phyloP scores from a whole-genome alignment of 2,888 invertebrate species.

The Lucinisca nassula region DNA sequence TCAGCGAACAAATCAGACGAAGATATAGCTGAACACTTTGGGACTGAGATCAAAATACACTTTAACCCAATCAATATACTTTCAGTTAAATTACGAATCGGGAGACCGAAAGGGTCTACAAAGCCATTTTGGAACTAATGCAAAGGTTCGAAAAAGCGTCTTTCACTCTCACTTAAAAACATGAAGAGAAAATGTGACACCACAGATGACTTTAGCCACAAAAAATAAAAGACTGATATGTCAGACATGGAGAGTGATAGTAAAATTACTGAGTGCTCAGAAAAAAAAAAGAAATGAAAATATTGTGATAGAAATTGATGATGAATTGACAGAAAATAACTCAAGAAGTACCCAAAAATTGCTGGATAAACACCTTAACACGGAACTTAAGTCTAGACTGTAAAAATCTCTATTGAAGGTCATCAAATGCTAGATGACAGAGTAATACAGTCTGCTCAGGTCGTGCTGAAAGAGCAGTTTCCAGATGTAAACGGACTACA shows the following conservation, averaged over 20 bases:
- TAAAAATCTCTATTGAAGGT: neutral
- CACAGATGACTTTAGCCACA: neutral
- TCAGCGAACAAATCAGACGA: too few relatives aligned
- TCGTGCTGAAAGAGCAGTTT: neutral
- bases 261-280: neutral
- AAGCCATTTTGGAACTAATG: constrained; percentile 8
- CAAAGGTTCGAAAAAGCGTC: neutral
- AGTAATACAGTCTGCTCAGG: neutral
- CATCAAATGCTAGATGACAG: neutral
- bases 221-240: neutral
- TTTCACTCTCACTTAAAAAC: neutral
- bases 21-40: too few relatives aligned
- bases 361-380: neutral
- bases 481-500: neutral
- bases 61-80: neutral
- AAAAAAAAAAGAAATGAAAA: neutral
- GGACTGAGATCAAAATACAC: neutral
- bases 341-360: neutral
- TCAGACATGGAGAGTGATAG: neutral
- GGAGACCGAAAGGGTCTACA: neutral
- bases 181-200: neutral
- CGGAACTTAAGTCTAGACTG: neutral
- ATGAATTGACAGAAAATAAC: neutral
- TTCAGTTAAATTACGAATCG: neutral
- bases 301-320: too few relatives aligned